phyloP scores from a whole-genome alignment of 2,113 vertebrate genomes.

The Apteryx owenii region DNA sequence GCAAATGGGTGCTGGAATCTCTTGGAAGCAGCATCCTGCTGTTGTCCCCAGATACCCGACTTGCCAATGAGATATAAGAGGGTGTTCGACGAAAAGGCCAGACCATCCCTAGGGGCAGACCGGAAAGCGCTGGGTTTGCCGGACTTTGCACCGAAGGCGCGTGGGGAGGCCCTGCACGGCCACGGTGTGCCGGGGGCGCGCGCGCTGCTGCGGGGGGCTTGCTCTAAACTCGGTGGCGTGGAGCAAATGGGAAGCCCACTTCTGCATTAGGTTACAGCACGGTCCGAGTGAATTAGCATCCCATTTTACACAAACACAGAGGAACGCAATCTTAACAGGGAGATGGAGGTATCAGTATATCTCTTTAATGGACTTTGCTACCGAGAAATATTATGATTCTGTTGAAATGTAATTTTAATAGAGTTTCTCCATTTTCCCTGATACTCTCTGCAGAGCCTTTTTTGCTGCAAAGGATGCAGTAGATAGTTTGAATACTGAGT shows the following conservation, averaged over 20 bases:
- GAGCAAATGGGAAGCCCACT: rapidly evolving
- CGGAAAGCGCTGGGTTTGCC: rapidly evolving
- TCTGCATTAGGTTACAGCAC: neutral
- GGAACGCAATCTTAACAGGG: neutral
- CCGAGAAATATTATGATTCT: neutral
- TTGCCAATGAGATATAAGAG: rapidly evolving
- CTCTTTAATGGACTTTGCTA: neutral
- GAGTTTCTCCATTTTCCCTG: neutral
- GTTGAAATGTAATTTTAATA: conserved; percentile 38
- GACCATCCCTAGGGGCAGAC: neutral
- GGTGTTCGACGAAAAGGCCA: rapidly evolving
- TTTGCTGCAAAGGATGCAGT: neutral
- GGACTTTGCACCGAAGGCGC: neutral
- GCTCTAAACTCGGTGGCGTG: rapidly evolving
- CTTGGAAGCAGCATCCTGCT: too few relatives aligned
- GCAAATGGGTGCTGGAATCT: neutral
- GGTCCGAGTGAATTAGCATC: neutral
- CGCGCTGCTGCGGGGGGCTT: rapidly evolving
- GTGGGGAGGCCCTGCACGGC: neutral
- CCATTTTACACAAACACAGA: neutral
- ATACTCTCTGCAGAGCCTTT: neutral
- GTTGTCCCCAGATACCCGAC: too few relatives aligned
- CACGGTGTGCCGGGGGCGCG: neutral
- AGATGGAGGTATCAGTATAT: neutral
- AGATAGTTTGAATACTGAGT: neutral